Conservation (phyloP, 1,140 invertebrate genomes). For the Halesus radiatus region DNA sequence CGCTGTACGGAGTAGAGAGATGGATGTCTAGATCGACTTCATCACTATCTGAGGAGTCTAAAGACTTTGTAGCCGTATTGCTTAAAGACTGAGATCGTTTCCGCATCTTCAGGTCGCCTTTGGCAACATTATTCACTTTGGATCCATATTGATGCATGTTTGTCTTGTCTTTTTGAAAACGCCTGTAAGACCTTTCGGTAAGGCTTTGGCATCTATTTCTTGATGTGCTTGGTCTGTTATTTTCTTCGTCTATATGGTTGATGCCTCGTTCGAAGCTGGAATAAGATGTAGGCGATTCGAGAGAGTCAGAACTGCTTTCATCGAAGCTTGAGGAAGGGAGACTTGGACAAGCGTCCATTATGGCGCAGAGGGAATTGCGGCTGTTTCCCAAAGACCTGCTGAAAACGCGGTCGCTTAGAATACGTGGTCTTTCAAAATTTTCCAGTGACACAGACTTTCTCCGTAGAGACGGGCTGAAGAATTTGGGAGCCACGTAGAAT, state of each 20-base stretch:
- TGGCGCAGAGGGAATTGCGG: constrained; percentile 20
- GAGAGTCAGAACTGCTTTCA: background rate
- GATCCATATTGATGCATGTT: background rate
- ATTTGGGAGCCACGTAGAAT: constrained; percentile 48
- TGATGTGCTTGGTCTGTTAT: background rate
- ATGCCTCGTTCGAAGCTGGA: constrained; percentile 44
- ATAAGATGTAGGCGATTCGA: constrained; percentile 11
- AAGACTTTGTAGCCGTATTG: background rate
- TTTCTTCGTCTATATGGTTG: background rate
- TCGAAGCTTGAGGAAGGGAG: constrained; percentile 5
- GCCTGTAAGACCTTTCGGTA: background rate
- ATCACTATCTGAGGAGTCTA: constrained; percentile 37
- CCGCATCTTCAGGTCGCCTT: background rate
- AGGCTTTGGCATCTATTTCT: constrained; percentile 34
- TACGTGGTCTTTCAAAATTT: constrained; percentile 21
- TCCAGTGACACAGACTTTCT: constrained; percentile 15
- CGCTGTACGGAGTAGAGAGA: constrained; percentile 47
- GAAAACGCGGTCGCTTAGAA: background rate
- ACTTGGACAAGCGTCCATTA: background rate
- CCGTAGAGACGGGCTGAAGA: constrained; percentile 22
- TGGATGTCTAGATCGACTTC: constrained; percentile 47
- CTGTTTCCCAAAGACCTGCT: constrained; percentile 39
- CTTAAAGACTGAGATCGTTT: constrained; percentile 48
- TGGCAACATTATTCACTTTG: background rate
- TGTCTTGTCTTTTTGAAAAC: background rate